phyloP scores from a whole-genome alignment of 2,113 vertebrate genomes.

The Myotis brandtii region DNA sequence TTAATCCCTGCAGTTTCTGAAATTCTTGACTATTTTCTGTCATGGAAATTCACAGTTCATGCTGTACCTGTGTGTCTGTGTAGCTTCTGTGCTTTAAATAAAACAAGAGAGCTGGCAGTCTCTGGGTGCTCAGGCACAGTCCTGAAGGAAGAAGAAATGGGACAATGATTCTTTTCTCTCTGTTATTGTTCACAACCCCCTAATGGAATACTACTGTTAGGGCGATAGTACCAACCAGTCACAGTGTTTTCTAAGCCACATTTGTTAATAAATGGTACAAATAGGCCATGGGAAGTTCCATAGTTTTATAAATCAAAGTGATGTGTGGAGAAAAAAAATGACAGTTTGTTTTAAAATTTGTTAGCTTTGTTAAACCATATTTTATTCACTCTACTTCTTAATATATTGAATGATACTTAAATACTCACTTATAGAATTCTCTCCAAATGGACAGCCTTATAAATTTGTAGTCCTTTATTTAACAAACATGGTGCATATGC shows the following conservation, averaged over 20 bases:
- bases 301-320: neutral
- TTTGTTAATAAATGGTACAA: neutral
- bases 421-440: neutral
- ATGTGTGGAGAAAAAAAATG: neutral
- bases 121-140: neutral
- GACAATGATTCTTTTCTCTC: neutral
- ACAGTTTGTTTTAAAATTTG: neutral
- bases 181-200: neutral
- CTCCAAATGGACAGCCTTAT: neutral
- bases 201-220: neutral
- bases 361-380: neutral
- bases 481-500: neutral
- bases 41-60: slow-evolving; percentile 55
- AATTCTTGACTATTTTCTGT: slow-evolving; percentile 62
- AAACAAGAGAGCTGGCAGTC: slow-evolving; percentile 39
- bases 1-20: slow-evolving; percentile 62
- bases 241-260: neutral
- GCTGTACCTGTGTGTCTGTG: neutral
- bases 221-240: neutral
- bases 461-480: neutral
- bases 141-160: neutral
- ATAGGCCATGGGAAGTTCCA: accelerated
- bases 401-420: neutral
- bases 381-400: neutral
- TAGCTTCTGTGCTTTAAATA: slow-evolving; percentile 54